Conservation (phyloP, 1,140 invertebrate species). For the Drosophila pruinosa region DNA sequence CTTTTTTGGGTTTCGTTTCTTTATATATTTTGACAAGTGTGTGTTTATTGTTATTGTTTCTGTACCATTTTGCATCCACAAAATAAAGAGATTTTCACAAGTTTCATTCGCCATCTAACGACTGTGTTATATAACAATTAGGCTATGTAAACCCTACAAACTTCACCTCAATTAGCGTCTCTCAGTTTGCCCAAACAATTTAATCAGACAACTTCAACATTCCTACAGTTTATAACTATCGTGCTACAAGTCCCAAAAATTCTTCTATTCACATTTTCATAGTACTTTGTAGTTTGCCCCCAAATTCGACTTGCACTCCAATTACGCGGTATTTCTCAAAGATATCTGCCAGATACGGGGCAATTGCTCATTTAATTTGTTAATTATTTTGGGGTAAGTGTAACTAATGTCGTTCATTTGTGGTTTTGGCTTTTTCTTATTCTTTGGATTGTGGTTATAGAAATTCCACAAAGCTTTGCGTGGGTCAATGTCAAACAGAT, state of each 20-base stretch:
- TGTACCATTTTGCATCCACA: not conserved
- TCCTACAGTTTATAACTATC: not conserved
- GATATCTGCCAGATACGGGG: conserved; percentile 15
- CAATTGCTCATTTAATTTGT: conserved; percentile 73
- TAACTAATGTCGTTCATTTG: conserved; percentile 78
- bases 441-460: conserved; percentile 21
- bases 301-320: conserved; percentile 60
- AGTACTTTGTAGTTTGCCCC: conserved; percentile 25
- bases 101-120: conserved; percentile 36
- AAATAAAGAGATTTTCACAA: conserved; percentile 71
- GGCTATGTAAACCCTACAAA: conserved; percentile 59
- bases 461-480: conserved; percentile 54
- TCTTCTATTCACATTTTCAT: conserved; percentile 45
- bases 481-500: conserved; percentile 58
- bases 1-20: not conserved
- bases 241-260: not conserved
- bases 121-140: conserved; percentile 61
- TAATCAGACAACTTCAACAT: not conserved
- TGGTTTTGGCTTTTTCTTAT: conserved; percentile 38
- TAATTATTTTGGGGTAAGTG: conserved; percentile 71
- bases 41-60: conserved; percentile 43
- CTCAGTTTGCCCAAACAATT: conserved; percentile 17
- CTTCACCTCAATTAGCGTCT: conserved; percentile 72
- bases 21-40: conserved; percentile 70
- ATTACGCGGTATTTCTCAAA: conserved; percentile 34